Evolutionary conservation across 2,888 invertebrate genomes (phyloP), one percentile per base, ranked within the genome.

Genomic region (Torymus aiolomorphi): DNA sequence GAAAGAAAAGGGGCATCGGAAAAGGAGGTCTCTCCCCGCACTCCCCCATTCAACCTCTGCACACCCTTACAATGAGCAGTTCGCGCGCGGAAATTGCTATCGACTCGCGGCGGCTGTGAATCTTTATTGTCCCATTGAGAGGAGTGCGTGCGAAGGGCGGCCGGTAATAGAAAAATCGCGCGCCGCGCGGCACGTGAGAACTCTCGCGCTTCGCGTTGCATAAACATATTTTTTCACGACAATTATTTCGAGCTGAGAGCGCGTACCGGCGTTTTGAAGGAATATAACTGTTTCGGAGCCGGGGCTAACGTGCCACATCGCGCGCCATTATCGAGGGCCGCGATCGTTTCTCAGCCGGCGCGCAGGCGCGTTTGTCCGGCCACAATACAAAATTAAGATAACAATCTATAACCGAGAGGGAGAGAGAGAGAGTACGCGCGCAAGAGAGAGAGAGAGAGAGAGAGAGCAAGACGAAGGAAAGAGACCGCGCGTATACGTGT

Each of bases 331-430:
- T 81, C 81, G 76, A 73, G 69, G 73, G 63, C 66, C 70, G 65
- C 80, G 70, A 82, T 82, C 80, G 76, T 71, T 82, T 82, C 74
- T 80, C 80, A 75, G 77, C 57, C 31, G 5, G 31, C 31, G 31
- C 31, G 31, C 31, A 31, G 31, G 74, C 59, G 75, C 74, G 80
- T 75, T 75, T 78, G 78, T 77, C 75, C 80, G 74, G 74, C 75
- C 74, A 80, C 80, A 82, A 78, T 82, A 80, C 80, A 80, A 80
- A 82, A 82, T 80, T 82, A 78, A 80, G 82, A 82, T 80, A 82
- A 75, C 62, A 71, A 80, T 80, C 80, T 80, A 75, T 80, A 80
- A 77, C 49, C 57, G 52, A 59, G 73, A 54, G 56, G 62, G n/a
- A n/a, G n/a, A n/a, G n/a, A n/a, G 66, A 20, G 57, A 49, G 56